These are phyloP conservation scores for Xanthostigma xanthostigma DNA, from an alignment of 2,888 invertebrate species.

Conservation along the genomic window DNA sequence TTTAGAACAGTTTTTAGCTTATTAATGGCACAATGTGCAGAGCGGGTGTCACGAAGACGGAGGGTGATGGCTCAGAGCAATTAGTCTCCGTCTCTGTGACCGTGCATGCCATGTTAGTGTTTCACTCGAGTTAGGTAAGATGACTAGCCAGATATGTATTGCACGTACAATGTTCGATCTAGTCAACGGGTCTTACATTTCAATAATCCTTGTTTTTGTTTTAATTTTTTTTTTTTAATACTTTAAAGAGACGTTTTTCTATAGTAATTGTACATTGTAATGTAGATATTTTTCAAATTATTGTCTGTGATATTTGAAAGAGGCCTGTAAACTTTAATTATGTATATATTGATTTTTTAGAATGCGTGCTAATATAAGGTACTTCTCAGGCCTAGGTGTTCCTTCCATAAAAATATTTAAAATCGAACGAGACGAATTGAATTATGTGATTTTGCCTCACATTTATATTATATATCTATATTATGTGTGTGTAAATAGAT, in stretches of 20 bases:
- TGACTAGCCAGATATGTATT: not conserved
- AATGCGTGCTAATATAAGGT: not conserved
- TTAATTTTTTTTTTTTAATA: no score
- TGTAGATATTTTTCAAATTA: constrained; percentile 9
- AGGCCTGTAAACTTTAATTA: constrained; percentile 10
- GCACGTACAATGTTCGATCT: not conserved
- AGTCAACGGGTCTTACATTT: constrained; percentile 1
- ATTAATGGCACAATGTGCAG: no score
- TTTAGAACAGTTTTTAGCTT: not conserved
- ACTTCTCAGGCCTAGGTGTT: not conserved
- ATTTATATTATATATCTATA: no score
- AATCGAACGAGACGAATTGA: no score
- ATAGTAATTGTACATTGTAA: constrained; percentile 5
- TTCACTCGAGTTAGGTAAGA: not conserved
- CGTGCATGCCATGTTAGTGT: not conserved
- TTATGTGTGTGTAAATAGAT: no score
- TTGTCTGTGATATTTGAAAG: constrained; percentile 13
- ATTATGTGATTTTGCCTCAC: no score
- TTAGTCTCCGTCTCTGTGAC: not conserved
- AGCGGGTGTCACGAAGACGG: not conserved
- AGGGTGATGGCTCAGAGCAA: not conserved
- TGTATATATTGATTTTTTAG: not conserved
- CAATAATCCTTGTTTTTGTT: constrained; percentile 1
- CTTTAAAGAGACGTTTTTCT: no score
- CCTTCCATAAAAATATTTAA: not conserved